Conservation (phyloP, 2,797 vertebrate species). For the Streptopelia turtur region DNA sequence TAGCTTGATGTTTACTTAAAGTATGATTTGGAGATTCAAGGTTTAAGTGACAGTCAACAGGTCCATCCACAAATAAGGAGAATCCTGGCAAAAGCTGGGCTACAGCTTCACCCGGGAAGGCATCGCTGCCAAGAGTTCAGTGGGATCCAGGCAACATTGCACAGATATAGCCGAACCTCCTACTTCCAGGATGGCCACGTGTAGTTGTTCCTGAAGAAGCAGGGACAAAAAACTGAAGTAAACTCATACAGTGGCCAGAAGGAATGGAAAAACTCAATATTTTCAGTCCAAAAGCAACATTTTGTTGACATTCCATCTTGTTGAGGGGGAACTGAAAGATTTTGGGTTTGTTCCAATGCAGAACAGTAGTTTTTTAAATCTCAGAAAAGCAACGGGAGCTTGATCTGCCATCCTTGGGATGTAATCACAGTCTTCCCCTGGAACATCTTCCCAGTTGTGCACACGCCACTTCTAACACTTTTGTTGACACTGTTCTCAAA, state of each 20-base stretch:
- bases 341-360: not conserved
- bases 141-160: not conserved
- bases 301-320: constrained; percentile 21
- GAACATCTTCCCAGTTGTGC: not conserved
- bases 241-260: not conserved
- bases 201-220: not conserved
- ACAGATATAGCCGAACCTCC: not conserved
- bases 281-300: not conserved
- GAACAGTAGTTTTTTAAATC: not conserved
- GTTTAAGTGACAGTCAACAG: not conserved
- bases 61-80: not conserved
- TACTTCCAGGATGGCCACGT: not conserved
- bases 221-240: not conserved
- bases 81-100: not conserved
- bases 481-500: not conserved
- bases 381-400: not conserved
- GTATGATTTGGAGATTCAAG: not conserved
- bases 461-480: not conserved
- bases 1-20: not conserved
- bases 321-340: not conserved
- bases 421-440: not conserved
- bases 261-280: constrained; percentile 18
- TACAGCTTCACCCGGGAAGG: not conserved
- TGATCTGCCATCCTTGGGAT: not conserved
- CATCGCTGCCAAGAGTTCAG: not conserved